These are phyloP conservation scores for Helicoverpa zea DNA, from an alignment of 1,140 invertebrate genomes.

Conservation along the genomic window DNA sequence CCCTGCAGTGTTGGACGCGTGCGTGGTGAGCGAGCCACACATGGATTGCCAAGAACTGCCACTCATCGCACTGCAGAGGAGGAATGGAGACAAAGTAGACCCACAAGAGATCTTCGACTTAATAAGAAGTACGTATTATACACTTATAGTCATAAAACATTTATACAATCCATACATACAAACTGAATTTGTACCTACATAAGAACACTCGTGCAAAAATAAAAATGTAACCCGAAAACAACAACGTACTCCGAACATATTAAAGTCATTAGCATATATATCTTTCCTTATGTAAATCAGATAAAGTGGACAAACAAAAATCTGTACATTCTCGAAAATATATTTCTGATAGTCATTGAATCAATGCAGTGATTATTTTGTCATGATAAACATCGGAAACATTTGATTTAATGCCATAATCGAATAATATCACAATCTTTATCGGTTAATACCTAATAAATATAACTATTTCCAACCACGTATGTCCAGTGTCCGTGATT, in stretches of 20 bases:
- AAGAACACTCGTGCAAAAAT: too few relatives aligned
- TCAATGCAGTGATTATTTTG: neutral
- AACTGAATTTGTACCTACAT: too few relatives aligned
- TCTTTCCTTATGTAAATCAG: too few relatives aligned
- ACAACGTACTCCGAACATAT: too few relatives aligned
- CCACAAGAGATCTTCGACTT: constrained; percentile 56
- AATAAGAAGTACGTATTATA: constrained; percentile 50
- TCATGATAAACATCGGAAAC: neutral
- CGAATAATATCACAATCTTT: neutral
- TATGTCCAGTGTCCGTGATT: neutral
- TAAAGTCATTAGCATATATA: too few relatives aligned
- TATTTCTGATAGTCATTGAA: constrained; percentile 1
- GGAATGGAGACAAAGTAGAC: constrained; percentile 49
- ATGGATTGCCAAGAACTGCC: constrained; percentile 49
- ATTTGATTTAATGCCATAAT: neutral
- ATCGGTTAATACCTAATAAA: neutral
- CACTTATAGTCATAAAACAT: neutral
- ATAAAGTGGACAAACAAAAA: too few relatives aligned
- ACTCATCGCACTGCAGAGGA: constrained; percentile 54
- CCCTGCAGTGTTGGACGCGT: constrained; percentile 51
- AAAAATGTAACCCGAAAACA: too few relatives aligned
- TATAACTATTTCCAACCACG: neutral
- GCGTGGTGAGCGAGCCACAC: constrained; percentile 58
- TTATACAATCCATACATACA: neutral
- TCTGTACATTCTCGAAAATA: neutral